Base-by-base conservation (phyloP, 1,140 invertebrate species). In the Maniola jurtina region DNA sequence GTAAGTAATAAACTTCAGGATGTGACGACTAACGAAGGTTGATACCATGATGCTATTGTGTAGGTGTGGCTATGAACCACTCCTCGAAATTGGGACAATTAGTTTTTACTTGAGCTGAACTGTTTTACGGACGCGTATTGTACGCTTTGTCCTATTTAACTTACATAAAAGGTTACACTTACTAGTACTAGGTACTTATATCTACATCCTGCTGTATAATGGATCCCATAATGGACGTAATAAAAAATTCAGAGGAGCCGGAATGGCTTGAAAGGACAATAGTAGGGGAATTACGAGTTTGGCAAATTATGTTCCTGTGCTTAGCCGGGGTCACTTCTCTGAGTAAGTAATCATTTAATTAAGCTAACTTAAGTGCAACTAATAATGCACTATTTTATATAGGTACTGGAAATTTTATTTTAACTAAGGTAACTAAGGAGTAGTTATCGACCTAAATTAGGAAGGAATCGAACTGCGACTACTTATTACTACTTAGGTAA, bases 231-330 rank as follows among this genome's bases (percentile, higher is more conserved):
- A 84, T 90, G 84, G 89, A 88, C 57, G 81, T 83, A 54, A 83
- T 87, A 48, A 85, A 89, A 73, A 87, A 88, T 66, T 85, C 86
- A 38, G 83, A 83, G 64, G 92, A 93, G 72, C 89, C 91, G 5
- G 92, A 92, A 66, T 94, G 94, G 94, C 91, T 94, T 47, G 94
- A 93, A 81, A 88, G 82, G 57, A 74, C 80, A 47, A 84, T 93
- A 35, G 72, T 92, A 38, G 92, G 92, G 34, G 92, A 92, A 62
- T 90, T 95, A 68, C 80, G 93, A 68, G 86, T 93, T 55, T 95
- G 94, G 94, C 94, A 95, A 74, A 90, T 94, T 40, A 92, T 94
- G 74, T 93, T 93, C 75, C 80, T 94, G 60, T 92, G 92, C 76
- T 88, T 94, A 50, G 92, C 92, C 45, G 88, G 86, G 54, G 77